A percentile compares a stretch with the other conserved stretches of the same genome.
Conservation (phyloP, 2,888 invertebrate genomes). For the Elaeidobius kamerunicus region DNA sequence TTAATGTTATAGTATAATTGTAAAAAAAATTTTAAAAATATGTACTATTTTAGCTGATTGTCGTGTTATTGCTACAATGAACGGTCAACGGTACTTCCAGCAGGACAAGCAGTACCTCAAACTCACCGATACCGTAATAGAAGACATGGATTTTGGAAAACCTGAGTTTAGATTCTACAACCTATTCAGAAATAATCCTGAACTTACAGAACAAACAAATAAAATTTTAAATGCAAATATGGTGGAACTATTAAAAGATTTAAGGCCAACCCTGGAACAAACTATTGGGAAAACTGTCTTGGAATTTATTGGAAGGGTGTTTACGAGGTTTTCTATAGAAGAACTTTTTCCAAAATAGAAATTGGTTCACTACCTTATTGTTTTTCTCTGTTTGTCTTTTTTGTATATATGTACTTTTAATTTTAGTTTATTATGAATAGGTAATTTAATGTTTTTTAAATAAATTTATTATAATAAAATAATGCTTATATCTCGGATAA, state of each 20-base stretch:
- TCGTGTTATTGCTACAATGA: slow-evolving; percentile 55
- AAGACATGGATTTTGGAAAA: slow-evolving; percentile 56
- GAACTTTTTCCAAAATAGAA: slow-evolving; percentile 45
- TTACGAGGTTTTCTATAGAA: slow-evolving; percentile 53
- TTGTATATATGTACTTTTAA: slow-evolving; percentile 11
- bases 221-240: slow-evolving; percentile 70
- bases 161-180: slow-evolving; percentile 61
- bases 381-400: slow-evolving; percentile 6
- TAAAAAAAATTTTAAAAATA: no score
- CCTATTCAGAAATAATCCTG: slow-evolving; percentile 62
- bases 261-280: slow-evolving; percentile 62
- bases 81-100: slow-evolving; percentile 53
- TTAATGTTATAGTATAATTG: no score
- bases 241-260: slow-evolving; percentile 62
- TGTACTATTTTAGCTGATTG: slow-evolving; percentile 63
- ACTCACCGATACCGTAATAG: slow-evolving; percentile 57
- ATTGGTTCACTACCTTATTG: slow-evolving; percentile 3
- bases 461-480: no score
- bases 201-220: slow-evolving; percentile 62
- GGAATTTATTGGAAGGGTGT: slow-evolving; percentile 54
- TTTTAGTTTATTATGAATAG: slow-evolving; percentile 5
- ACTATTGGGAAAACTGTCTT: slow-evolving; percentile 53
- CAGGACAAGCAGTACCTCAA: slow-evolving; percentile 55
- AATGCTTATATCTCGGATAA: no score
- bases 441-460: no score